Evolutionary conservation across 2,113 vertebrate genomes (phyloP).

Genomic region (Dendrocopos noguchii): DNA sequence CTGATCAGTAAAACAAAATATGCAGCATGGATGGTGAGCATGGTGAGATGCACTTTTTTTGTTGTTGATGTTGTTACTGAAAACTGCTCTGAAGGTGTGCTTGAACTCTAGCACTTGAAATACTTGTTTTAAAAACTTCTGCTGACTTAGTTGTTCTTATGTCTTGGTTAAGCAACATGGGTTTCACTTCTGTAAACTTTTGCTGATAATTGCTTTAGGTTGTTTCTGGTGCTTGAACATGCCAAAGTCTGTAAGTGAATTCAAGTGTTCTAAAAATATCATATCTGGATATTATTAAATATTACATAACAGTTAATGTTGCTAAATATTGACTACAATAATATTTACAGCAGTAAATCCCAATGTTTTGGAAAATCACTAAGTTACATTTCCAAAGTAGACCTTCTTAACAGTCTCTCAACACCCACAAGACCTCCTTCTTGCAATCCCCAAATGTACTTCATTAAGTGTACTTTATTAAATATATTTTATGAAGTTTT

Average conservation of each 20-base stretch:
- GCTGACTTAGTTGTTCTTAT: not conserved
- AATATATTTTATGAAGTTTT: not conserved
- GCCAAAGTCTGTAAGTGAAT: not conserved
- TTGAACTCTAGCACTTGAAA: not conserved
- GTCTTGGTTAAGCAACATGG: accelerated
- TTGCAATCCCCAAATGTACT: not conserved
- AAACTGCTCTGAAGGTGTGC: not conserved
- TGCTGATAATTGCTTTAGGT: not conserved
- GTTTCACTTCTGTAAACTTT: not conserved
- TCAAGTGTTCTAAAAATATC: not conserved
- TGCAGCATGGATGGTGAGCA: not conserved
- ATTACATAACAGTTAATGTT: not conserved
- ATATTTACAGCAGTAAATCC: not conserved
- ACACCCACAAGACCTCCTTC: not conserved
- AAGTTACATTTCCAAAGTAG: not conserved
- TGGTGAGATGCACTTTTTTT: not conserved
- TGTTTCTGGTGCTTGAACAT: not conserved
- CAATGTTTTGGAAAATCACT: not conserved
- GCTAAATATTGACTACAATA: not conserved
- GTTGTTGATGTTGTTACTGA: not conserved
- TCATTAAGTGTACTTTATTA: not conserved
- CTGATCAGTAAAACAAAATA: not conserved
- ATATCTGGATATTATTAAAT: not conserved
- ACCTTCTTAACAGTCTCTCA: not conserved
- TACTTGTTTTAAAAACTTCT: not conserved